Percentiles rank a stretch among this genome's conserved stretches.
phyloP scores from a whole-genome alignment of 1,140 invertebrate species.

The Caenorhabditis brenneri region DNA sequence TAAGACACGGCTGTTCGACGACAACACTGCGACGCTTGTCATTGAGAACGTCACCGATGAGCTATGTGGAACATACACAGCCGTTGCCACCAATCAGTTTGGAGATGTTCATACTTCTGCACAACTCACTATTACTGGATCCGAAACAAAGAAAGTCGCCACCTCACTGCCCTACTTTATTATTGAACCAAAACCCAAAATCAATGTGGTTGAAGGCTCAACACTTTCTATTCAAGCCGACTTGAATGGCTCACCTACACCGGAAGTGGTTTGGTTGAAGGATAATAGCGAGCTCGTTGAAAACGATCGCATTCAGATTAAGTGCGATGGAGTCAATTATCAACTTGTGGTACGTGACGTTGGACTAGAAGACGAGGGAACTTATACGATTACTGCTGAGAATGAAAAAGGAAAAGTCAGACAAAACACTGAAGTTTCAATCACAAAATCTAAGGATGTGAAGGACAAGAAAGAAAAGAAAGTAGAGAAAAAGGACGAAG shows the following conservation, averaged over 20 bases:
- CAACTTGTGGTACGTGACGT: constrained; percentile 34
- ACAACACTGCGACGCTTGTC: constrained; percentile 59
- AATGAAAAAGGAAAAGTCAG: constrained; percentile 53
- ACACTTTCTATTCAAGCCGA: constrained; percentile 49
- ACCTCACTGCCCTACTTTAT: constrained; percentile 48
- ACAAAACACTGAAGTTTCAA: constrained; percentile 46
- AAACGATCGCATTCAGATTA: constrained; percentile 39
- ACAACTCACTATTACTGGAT: constrained; percentile 43
- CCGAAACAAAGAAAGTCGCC: constrained; percentile 18
- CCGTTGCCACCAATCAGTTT: constrained; percentile 61
- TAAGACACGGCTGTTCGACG: constrained; percentile 55
- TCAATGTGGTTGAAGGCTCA: constrained; percentile 47
- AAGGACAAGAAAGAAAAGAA: constrained; percentile 8
- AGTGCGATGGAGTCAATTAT: constrained; percentile 49
- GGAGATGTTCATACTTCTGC: constrained; percentile 62
- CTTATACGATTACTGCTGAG: constrained; percentile 52
- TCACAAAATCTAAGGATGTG: constrained; percentile 25
- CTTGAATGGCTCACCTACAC: constrained; percentile 47
- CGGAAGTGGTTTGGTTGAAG: constrained; percentile 52
- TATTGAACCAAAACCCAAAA: constrained; percentile 54
- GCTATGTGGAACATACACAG: constrained; percentile 61
- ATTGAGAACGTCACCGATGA: constrained; percentile 53
- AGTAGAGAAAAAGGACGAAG: constrained; percentile 47
- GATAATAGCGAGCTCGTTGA: constrained; percentile 43
- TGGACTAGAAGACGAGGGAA: constrained; percentile 53